Conservation (phyloP, 2,113 vertebrate species). For the Diadophis punctatus region DNA sequence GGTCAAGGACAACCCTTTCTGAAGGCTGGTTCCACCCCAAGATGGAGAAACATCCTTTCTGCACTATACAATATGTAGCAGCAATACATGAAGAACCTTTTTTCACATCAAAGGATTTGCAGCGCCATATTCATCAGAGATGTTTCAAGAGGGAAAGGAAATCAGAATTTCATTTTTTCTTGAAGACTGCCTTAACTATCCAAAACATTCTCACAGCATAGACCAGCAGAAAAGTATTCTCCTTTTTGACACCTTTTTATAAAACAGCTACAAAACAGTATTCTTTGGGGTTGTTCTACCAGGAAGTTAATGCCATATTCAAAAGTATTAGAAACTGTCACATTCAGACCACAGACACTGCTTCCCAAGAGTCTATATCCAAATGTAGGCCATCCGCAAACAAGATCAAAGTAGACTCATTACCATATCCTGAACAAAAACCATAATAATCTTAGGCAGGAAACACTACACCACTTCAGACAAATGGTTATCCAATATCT, state of each 20-base stretch:
- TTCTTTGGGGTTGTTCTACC: background rate
- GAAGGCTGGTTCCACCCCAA: too few species aligned
- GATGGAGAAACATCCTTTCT: background rate
- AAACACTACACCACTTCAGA: too few species aligned
- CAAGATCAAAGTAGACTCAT: background rate
- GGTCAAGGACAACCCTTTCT: too few species aligned
- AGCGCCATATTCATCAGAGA: background rate
- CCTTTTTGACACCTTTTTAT: background rate
- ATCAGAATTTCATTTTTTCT: background rate
- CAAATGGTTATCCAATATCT: too few species aligned
- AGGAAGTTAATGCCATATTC: background rate
- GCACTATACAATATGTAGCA: background rate
- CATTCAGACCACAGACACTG: background rate
- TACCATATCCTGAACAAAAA: background rate
- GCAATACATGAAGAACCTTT: background rate
- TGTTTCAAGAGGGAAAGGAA: background rate
- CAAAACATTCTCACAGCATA: background rate
- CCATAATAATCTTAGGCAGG: background rate
- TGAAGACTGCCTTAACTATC: background rate
- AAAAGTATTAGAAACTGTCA: background rate
- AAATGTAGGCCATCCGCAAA: background rate
- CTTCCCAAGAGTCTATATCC: background rate
- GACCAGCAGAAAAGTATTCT: background rate
- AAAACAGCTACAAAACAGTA: background rate
- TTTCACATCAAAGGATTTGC: background rate